These are phyloP conservation scores for Bilobella aurantiaca DNA, from an alignment of 1,140 invertebrate genomes.

Conservation along the genomic window DNA sequence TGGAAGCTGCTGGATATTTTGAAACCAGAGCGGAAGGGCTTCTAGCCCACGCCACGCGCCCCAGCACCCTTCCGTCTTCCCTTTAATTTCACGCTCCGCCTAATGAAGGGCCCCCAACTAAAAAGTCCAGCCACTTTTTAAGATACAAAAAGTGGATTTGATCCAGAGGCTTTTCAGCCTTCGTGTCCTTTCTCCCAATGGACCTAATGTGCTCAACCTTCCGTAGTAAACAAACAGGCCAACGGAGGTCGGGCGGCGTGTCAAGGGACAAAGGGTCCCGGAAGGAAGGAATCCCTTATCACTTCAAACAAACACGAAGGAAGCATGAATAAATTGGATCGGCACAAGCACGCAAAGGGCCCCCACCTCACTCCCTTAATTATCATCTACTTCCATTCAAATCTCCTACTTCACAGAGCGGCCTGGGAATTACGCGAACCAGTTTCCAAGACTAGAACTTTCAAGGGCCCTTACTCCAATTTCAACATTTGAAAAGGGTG, in stretches of 20 bases:
- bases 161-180: too few species aligned
- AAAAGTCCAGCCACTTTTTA: not conserved
- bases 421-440: too few species aligned
- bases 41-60: slow-evolving; percentile 17
- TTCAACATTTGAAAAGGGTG: too few species aligned
- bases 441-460: too few species aligned
- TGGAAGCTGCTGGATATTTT: too few species aligned
- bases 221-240: slow-evolving; percentile 11
- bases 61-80: not conserved
- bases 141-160: too few species aligned
- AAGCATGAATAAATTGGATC: slow-evolving; percentile 2
- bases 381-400: slow-evolving; percentile 3
- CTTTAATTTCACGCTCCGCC: slow-evolving; percentile 16
- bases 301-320: not conserved
- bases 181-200: not conserved
- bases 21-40: too few species aligned
- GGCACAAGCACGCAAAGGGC: not conserved
- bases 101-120: slow-evolving; percentile 7
- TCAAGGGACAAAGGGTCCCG: not conserved
- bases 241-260: not conserved
- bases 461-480: too few species aligned
- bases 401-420: too few species aligned
- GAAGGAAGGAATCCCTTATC: not conserved
- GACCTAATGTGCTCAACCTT: slow-evolving; percentile 11
- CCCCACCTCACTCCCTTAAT: slow-evolving; percentile 3